Evolutionary conservation across 2,113 vertebrate species (phyloP), one percentile per base, ranked within the genome.

Genomic region (Vimba vimba): DNA sequence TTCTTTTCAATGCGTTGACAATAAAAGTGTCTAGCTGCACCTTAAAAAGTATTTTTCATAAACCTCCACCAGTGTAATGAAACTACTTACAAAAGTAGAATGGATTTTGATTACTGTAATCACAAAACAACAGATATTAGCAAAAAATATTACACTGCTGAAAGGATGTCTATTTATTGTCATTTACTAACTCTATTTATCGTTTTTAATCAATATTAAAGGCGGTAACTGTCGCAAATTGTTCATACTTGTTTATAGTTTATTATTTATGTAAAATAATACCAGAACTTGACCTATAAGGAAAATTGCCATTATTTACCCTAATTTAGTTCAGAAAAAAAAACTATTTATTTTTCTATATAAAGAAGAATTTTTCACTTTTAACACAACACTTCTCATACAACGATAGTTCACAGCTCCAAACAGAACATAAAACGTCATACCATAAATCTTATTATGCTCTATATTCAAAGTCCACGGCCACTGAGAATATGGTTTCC

Each of bases 1-100:
- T 79, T 78, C 76, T 78, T 59, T 79, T 78, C 76, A 57, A 36
- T 71, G 36, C 36, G 3, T 8, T n/a, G 19, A 59, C 21, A 8
- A 3, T 78, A 39, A 36, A 59, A 23, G 55, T 7, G 21, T 36
- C 19, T 12, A 33, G 6, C 5, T 62, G 12, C 55, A 17, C 33
- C 12, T 25, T 62, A 43, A 79, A 79, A 62, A 17, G 33, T 4
- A 25, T 79, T 62, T 79, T 62, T 23, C 33, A 79, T 17, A 60
- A 79, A n/a, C 33, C 33, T 60, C 10, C 11, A 43, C 10, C 30
- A 4, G 19, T 59, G 10, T 23, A 13, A 33, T 79, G 6, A 77
- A 79, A 79, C 55, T n/a, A 12, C 33, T 6, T 25, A 15, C 19
- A 9, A 33, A 78, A 57, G 50, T 19, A 52, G 13, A 2, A 50